Base-by-base conservation (phyloP, 2,113 vertebrate species). In the Motacilla tschutschensis region DNA sequence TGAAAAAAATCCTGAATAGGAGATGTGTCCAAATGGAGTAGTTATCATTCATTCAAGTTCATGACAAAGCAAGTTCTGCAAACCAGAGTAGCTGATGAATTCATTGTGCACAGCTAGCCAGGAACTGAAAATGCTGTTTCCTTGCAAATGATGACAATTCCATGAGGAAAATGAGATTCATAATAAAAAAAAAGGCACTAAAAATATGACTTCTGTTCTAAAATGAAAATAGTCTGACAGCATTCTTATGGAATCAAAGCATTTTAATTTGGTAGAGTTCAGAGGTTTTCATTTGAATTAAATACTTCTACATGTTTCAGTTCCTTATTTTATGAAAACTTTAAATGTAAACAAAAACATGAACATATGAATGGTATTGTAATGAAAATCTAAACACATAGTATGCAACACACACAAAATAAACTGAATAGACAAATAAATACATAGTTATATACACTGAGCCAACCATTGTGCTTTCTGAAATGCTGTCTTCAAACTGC, bases 51-150 rank as follows among this genome's bases (percentile, higher is more conserved):
- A 60, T 69, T 83, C 51, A 29, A 72, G 65, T 79, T 81, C 77
- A 73, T 87, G 87, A 85, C 63, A 90, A 50, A 82, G 64, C 58
- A 84, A 75, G 53, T 80, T 88, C 78, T 79, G 47, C 53, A 86
- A 89, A 83, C 24, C 54, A 57, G 22, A 91, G 26, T 8, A 90
- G 33, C 31, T 74, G 55, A 83, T 71, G 74, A 91, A 72, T 26
- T 46, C 44, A 63, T 64, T 71, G 75, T 64, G 20, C 41, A 36
- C 48, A 74, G 51, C 33, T 83, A 86, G 64, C 29, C 82, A 51
- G 64, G 38, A 91, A 54, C 9, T 35, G 28, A 87, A 92, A 84
- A 64, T 47, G 38, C 46, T 53, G 3, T 57, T 87, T 70, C 48
- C 46, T 79, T 82, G 29, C 41, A 88, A 85, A 58, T 85, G 16